Evolutionary conservation across 1,140 invertebrate species (phyloP).

Genomic region (Macrosteles quadrilineatus): DNA sequence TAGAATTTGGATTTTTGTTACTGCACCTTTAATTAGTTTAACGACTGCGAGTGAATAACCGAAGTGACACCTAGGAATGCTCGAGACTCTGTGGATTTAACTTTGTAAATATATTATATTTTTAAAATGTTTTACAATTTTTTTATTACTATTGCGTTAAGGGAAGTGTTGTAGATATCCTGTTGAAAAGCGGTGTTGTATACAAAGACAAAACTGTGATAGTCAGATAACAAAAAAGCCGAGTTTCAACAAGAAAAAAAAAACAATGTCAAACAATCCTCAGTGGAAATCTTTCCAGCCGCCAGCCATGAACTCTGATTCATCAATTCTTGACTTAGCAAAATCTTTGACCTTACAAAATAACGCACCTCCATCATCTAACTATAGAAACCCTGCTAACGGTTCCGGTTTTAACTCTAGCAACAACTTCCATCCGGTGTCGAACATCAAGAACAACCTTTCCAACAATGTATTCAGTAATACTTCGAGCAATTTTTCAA

Average conservation of each 20-base stretch:
- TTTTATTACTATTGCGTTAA: slow-evolving; percentile 19
- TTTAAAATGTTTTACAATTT: slow-evolving; percentile 17
- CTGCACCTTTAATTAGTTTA: not conserved
- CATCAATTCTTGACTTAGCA: slow-evolving; percentile 63
- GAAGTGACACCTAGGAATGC: not conserved
- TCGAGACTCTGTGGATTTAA: slow-evolving; percentile 16
- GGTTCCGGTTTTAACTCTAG: slow-evolving; percentile 19
- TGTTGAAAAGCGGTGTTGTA: slow-evolving; percentile 20
- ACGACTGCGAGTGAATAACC: not conserved
- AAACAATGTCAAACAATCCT: slow-evolving; percentile 77
- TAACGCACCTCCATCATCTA: slow-evolving; percentile 33
- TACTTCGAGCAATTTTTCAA: slow-evolving; percentile 32
- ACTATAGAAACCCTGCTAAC: slow-evolving; percentile 28
- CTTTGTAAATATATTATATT: slow-evolving; percentile 22
- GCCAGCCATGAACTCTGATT: slow-evolving; percentile 72
- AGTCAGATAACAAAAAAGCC: not conserved
- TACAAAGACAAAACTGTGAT: slow-evolving; percentile 22
- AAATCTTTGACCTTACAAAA: slow-evolving; percentile 61
- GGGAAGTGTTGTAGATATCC: slow-evolving; percentile 8
- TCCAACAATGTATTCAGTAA: slow-evolving; percentile 41
- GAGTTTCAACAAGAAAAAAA: not conserved
- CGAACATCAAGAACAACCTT: slow-evolving; percentile 42
- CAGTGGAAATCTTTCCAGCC: slow-evolving; percentile 91
- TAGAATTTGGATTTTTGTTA: slow-evolving; percentile 21
- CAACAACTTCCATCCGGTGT: slow-evolving; percentile 34